Conservation (phyloP, 2,888 invertebrate genomes). For the Halictus quadricinctus region DNA sequence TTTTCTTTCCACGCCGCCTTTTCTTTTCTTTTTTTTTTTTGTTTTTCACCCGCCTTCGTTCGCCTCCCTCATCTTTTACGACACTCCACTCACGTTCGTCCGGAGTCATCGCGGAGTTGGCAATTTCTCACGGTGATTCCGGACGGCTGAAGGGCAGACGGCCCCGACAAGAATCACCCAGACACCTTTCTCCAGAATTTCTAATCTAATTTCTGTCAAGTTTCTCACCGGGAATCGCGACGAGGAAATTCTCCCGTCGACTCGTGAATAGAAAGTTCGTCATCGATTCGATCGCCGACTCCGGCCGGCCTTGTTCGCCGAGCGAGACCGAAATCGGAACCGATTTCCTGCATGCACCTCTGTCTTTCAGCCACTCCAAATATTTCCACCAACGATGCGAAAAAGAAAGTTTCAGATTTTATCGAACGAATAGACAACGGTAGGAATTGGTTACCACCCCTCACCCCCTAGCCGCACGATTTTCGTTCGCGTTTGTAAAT, state of each 20-base stretch:
- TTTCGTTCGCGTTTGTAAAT: conserved; percentile 27
- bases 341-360: not conserved
- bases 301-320: not conserved
- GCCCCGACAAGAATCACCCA: conserved; percentile 61
- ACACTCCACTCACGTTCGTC: conserved; percentile 46
- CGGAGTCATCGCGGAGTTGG: conserved; percentile 41
- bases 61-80: conserved; percentile 28
- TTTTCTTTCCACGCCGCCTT: not conserved
- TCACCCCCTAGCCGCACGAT: not conserved
- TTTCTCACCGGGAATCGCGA: conserved; percentile 44
- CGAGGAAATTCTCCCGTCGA: conserved; percentile 49
- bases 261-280: conserved; percentile 58
- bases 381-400: not conserved
- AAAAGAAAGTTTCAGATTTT: not conserved
- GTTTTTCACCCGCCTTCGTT: not conserved
- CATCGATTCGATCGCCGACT: conserved; percentile 20
- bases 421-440: not conserved
- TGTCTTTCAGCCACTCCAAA: not conserved
- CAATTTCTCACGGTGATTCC: conserved; percentile 57
- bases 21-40: not conserved
- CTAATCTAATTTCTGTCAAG: conserved; percentile 69
- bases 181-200: conserved; percentile 58
- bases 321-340: not conserved
- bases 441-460: no score
- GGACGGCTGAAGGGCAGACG: conserved; percentile 50